Percentiles rank a stretch among this genome's conserved stretches.
phyloP scores from a whole-genome alignment of 2,888 invertebrate species.

The Gastracanthus pulcherrimus region DNA sequence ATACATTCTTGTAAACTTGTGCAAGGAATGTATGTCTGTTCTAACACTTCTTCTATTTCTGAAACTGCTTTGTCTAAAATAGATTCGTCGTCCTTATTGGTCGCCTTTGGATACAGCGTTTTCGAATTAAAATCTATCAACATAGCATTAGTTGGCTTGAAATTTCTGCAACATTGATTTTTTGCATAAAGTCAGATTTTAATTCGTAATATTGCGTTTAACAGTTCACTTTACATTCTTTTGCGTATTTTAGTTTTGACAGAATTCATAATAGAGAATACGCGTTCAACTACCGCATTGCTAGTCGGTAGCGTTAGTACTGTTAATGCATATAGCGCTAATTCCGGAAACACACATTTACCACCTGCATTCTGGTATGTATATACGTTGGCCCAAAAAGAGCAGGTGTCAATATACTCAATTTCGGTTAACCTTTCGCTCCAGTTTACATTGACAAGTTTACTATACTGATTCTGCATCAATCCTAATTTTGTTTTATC shows the following conservation, averaged over 20 bases:
- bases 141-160: not conserved
- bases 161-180: not conserved
- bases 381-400: not conserved
- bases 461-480: not conserved
- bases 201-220: slow-evolving; percentile 2
- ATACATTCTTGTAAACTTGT: no score
- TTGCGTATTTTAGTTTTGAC: slow-evolving; percentile 52
- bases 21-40: not conserved
- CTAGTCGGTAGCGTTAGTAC: slow-evolving; percentile 42
- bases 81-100: not conserved
- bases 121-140: not conserved
- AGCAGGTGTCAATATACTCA: not conserved
- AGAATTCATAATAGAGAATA: slow-evolving; percentile 53
- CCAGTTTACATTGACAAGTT: not conserved
- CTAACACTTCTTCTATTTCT: not conserved
- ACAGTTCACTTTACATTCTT: not conserved
- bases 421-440: not conserved
- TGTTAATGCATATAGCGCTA: slow-evolving; percentile 40
- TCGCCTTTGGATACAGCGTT: not conserved
- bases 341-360: slow-evolving; percentile 26
- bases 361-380: slow-evolving; percentile 40
- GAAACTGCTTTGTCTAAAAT: not conserved
- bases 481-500: not conserved
- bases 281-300: slow-evolving; percentile 53
- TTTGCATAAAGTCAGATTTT: not conserved